phyloP scores from a whole-genome alignment of 35 echinoderm and acorn worm genomes.

The Stichopus chloronotus region DNA sequence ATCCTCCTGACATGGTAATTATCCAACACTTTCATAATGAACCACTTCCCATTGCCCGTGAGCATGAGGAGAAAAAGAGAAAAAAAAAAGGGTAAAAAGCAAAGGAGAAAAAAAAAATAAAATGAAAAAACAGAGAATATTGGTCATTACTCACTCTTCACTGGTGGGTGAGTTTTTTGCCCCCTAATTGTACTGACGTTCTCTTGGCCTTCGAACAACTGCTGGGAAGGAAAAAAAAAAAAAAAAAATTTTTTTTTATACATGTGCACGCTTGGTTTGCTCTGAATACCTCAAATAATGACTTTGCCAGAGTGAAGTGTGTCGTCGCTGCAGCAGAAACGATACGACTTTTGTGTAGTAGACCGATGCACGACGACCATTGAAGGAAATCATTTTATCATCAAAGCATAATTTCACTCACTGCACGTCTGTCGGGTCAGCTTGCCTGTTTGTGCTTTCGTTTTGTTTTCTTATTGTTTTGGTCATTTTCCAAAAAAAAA shows the following conservation, averaged over 20 bases:
- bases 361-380: background rate
- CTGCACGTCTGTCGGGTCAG: background rate
- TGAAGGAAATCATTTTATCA: slow-evolving; percentile 6
- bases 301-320: slow-evolving; percentile 19
- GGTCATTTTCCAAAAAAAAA: too few relatives aligned
- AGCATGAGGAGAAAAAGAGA: background rate
- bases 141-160: slow-evolving; percentile 27
- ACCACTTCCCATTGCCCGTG: slow-evolving; percentile 9
- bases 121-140: background rate
- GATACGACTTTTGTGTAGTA: background rate
- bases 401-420: background rate
- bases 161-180: slow-evolving; percentile 44
- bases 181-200: slow-evolving; percentile 11
- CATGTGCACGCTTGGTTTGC: slow-evolving; percentile 8
- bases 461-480: background rate
- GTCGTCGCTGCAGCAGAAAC: background rate
- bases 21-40: slow-evolving; percentile 12
- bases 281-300: slow-evolving; percentile 32
- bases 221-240: background rate
- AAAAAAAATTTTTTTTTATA: background rate
- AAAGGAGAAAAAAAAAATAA: background rate
- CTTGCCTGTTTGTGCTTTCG: background rate
- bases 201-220: slow-evolving; percentile 36
- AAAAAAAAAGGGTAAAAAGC: background rate
- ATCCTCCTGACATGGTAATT: slow-evolving; percentile 11